Evolutionary conservation across 1,140 invertebrate species (phyloP), one percentile per base, ranked within the genome.

Genomic region (Tyrophagus putrescentiae): DNA sequence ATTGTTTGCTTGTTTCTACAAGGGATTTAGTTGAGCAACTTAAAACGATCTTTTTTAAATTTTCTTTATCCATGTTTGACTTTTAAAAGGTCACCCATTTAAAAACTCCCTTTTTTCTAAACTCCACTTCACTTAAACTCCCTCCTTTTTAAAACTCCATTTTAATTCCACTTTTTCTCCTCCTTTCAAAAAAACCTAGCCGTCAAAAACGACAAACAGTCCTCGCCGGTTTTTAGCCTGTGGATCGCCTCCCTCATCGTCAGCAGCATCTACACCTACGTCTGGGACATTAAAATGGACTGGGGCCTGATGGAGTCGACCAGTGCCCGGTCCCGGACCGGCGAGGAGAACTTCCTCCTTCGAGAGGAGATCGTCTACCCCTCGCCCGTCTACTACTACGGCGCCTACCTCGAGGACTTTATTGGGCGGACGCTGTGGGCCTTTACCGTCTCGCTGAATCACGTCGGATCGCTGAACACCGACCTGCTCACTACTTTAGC

Each of bases 251-350:
- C 82, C 6, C 81, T 82, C 28, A 70, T 91, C 7, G 70, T 88
- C 0, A 87, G 82, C 54, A 87, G 87, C 0, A 78, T 81, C 45
- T 94, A 92, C 70, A 83, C 86, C 0, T 88, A 88, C 66, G 83
- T 83, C 0, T 97, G 93, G 93, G 93, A 98, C 71, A 82, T 97
- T 4, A 91, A 89, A 73, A 92, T 97, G 87, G 93, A 98, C 79
- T 98, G 93, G 93, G 93, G 94, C 11, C 74, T 98, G n/a, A 83
- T 96, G 62, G 90, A 93, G 69, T 82, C 80, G 60, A 82, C 82
- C 58, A 7, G 9, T 34, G 42, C 48, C 1, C 18, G 28, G 2
- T 50, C 32, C 5, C 32, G 18, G 57, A 34, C 44, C 7, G 53
- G 61, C 11, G 44, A 60, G 33, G 50, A 65, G 56, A 60, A 39